Percentiles rank a stretch among this genome's conserved stretches.
These are phyloP conservation scores for Ptychadena robeensis DNA, from an alignment of 2,797 vertebrate species.

Conservation along the genomic window DNA sequence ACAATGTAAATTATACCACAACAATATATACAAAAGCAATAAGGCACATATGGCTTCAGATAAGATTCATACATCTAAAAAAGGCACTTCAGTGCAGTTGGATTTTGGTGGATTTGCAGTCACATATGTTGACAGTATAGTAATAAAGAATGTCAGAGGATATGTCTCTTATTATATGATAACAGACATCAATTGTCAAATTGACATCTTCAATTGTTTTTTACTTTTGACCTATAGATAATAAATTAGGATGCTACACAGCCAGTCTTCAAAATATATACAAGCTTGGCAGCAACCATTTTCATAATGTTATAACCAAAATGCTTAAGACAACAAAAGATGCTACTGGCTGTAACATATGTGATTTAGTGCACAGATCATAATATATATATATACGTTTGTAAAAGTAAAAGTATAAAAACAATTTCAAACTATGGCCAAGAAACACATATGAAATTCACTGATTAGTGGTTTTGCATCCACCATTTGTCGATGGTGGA, in stretches of 20 bases:
- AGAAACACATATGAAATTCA: constrained; percentile 1
- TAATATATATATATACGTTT: neutral
- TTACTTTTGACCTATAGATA: neutral
- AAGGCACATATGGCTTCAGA: constrained; percentile 41
- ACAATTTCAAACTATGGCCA: neutral
- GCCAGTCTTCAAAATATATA: neutral
- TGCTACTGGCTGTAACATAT: neutral
- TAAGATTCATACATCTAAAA: neutral
- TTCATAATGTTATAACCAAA: neutral
- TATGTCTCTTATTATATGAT: too few relatives aligned
- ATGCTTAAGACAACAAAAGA: neutral
- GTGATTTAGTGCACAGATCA: neutral
- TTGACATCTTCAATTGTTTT: neutral
- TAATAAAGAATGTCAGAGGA: neutral
- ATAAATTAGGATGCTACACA: constrained; percentile 10
- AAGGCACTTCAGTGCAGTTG: constrained; percentile 15
- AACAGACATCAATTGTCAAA: too few relatives aligned
- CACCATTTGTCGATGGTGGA: neutral
- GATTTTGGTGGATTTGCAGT: neutral
- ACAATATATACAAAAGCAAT: neutral
- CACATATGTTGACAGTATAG: neutral
- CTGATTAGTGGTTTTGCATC: constrained; percentile 20
- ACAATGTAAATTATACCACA: neutral
- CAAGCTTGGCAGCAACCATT: neutral
- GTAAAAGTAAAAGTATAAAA: constrained; percentile 20